Evolutionary conservation across 2,113 vertebrate genomes (phyloP).

Genomic region (Anolis carolinensis): DNA sequence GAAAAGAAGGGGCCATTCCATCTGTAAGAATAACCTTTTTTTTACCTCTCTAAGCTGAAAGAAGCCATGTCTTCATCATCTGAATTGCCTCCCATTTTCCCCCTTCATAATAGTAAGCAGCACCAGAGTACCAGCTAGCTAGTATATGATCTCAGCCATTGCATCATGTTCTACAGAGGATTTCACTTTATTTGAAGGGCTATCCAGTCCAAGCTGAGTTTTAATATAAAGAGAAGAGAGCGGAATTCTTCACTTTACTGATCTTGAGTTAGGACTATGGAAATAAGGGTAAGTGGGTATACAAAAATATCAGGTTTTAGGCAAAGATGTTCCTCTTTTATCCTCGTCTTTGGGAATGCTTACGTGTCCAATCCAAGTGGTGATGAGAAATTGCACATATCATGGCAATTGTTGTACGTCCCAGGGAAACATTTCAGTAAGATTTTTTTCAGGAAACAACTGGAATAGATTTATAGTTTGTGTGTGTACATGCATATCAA

Average conservation of each 20-base stretch:
- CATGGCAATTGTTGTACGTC: not conserved
- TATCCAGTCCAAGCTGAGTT: not conserved
- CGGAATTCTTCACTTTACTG: not conserved
- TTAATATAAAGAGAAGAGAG: too few species aligned
- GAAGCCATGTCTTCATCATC: too few species aligned
- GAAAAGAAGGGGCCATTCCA: too few species aligned
- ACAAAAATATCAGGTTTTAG: not conserved
- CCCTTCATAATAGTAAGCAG: too few species aligned
- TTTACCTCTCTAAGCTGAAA: too few species aligned
- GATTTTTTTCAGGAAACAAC: not conserved
- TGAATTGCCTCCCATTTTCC: too few species aligned
- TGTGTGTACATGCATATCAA: not conserved
- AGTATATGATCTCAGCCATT: too few species aligned
- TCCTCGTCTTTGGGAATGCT: not conserved
- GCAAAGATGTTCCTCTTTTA: not conserved
- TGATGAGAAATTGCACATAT: not conserved
- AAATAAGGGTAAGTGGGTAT: not conserved
- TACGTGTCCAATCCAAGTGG: not conserved
- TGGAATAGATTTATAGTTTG: not conserved
- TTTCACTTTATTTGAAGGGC: not conserved
- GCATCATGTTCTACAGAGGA: not conserved
- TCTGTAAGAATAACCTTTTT: too few species aligned
- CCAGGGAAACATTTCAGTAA: not conserved
- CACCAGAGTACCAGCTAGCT: too few species aligned
- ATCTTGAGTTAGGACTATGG: not conserved